phyloP scores from a whole-genome alignment of 2,888 invertebrate genomes.

The Acanthosepion lycidas region DNA sequence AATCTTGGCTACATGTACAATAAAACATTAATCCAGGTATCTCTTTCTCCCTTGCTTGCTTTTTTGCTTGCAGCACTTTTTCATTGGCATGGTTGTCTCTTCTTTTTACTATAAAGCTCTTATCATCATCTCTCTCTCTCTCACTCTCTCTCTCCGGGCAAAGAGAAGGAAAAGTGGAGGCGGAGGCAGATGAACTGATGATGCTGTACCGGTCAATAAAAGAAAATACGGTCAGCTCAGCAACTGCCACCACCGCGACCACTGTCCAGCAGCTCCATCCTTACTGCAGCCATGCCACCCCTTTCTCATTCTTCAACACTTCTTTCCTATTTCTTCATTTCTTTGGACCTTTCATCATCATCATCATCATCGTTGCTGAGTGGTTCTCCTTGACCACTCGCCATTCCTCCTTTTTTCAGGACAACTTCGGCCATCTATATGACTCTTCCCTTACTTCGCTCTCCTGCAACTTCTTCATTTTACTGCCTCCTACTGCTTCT shows the following conservation, averaged over 20 bases:
- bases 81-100: neutral
- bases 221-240: constrained; percentile 33
- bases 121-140: too few species aligned
- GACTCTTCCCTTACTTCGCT: neutral
- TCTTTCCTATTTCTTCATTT: constrained; percentile 13
- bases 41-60: neutral
- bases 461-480: neutral
- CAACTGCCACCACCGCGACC: neutral
- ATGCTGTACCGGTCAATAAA: neutral
- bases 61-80: neutral
- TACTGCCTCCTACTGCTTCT: neutral
- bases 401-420: neutral
- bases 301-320: constrained; percentile 33
- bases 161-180: neutral
- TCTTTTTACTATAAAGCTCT: neutral
- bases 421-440: constrained; percentile 18
- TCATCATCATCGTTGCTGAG: neutral
- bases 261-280: neutral
- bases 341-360: constrained; percentile 24
- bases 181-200: constrained; percentile 20
- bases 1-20: neutral
- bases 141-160: neutral
- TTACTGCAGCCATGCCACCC: constrained; percentile 14
- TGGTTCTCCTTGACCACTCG: neutral
- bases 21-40: neutral